Percentiles rank a stretch among this genome's conserved stretches.
phyloP scores from a whole-genome alignment of 2,113 vertebrate species.

The Parus major region DNA sequence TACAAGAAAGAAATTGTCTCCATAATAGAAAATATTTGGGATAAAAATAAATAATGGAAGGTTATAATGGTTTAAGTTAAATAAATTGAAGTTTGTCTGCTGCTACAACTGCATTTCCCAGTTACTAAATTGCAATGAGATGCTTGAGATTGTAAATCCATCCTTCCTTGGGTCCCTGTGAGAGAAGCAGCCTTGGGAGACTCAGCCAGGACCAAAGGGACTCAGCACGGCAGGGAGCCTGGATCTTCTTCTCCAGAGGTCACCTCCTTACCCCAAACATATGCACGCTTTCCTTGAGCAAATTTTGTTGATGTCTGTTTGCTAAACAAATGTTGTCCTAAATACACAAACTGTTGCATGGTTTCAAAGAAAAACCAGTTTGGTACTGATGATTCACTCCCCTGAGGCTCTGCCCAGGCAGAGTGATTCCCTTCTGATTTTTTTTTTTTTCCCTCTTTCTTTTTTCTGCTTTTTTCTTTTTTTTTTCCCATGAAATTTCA shows the following conservation, averaged over 20 bases:
- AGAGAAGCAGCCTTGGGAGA: neutral
- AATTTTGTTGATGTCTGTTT: conserved; percentile 46
- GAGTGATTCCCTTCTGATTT: neutral
- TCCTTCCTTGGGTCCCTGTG: neutral
- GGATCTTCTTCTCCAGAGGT: neutral
- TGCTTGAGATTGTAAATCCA: neutral
- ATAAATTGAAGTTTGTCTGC: neutral
- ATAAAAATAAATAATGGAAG: neutral
- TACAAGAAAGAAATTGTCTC: neutral
- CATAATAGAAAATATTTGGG: neutral
- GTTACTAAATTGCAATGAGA: neutral
- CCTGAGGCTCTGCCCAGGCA: neutral
- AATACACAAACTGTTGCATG: conserved; percentile 16
- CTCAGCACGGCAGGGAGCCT: accelerated
- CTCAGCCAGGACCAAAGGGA: neutral
- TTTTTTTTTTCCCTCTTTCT: accelerated
- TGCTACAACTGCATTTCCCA: neutral
- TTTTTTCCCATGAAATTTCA: neutral
- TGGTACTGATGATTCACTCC: conserved; percentile 51
- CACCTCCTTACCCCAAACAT: neutral
- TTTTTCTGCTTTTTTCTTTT: accelerated
- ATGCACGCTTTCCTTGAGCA: neutral
- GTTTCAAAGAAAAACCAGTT: conserved; percentile 32
- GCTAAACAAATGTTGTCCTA: neutral
- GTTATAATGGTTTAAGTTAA: neutral